Evolutionary conservation across 2,797 vertebrate genomes (phyloP), one percentile per base, ranked within the genome.

Genomic region (Xenopus petersii): DNA sequence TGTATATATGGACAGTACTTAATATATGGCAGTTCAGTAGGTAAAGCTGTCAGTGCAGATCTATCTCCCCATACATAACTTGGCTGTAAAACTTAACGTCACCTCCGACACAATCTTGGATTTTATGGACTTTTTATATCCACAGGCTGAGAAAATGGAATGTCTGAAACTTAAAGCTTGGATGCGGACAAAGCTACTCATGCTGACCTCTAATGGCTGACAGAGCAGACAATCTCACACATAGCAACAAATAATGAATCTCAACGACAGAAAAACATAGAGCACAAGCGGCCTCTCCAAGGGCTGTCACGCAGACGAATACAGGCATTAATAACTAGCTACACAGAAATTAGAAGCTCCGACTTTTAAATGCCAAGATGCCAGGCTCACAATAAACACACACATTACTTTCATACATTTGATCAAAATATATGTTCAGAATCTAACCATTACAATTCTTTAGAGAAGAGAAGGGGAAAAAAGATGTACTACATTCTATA

Each of bases 121-220:
- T 78, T 78, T 78, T 78, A 78, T 78, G 60, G 58, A 73, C 70
- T 78, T 65, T 58, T 73, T 73, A 78, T 62, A 64, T 72, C 64
- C 70, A 33, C 56, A 63, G 75, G 64, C 60, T 33, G 64, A 69
- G 64, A 73, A 73, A 49, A 67, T 63, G 47, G 75, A 65, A 72
- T 64, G 47, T 64, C 65, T 64, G 36, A 59, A 58, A 64, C 67
- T 69, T n/a, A n/a, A 30, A 58, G 75, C 70, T 71, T 17, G 73
- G 65, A 70, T 70, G 67, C 75, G 62, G 48, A 64, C 58, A 63
- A 62, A 67, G 59, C 42, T 56, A 47, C 48, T 54, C 63, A 60
- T 60, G 70, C 65, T 73, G 70, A 77, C 69, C 56, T 59, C 71
- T 62, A 68, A 78, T 56, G 48, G 58, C 59, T 15, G 15, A 62